Evolutionary conservation across 2,888 invertebrate species (phyloP).

Genomic region (Acrobasis repandana): DNA sequence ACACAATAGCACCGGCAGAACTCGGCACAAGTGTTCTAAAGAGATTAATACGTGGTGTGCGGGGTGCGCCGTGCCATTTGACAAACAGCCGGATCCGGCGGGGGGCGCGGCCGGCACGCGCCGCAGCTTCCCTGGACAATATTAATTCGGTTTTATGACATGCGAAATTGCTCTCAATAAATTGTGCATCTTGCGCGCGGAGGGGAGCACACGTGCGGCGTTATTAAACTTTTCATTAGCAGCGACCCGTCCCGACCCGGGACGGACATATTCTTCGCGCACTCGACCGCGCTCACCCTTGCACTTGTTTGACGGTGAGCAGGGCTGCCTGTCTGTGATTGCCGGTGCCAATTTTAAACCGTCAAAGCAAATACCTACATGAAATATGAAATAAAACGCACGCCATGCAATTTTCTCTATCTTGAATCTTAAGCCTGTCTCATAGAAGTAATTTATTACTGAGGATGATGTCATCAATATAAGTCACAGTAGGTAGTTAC

Average conservation of each 20-base stretch:
- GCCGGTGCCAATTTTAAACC: background rate
- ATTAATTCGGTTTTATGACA: constrained; percentile 81
- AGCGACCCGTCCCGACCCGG: constrained; percentile 36
- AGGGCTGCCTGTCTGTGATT: constrained; percentile 13
- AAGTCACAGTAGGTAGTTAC: no score
- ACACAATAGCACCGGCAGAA: constrained; percentile 32
- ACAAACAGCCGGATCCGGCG: constrained; percentile 34
- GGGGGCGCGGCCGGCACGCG: constrained; percentile 25
- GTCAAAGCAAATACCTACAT: no score
- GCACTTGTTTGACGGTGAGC: constrained; percentile 47
- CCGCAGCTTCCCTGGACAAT: constrained; percentile 42
- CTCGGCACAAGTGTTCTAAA: constrained; percentile 36
- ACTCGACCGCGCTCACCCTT: constrained; percentile 35
- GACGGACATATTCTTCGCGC: constrained; percentile 25
- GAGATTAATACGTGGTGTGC: constrained; percentile 38
- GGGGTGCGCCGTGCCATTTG: constrained; percentile 39
- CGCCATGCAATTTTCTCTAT: no score
- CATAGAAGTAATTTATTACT: no score
- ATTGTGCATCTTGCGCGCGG: constrained; percentile 62
- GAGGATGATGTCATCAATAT: no score
- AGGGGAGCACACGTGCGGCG: constrained; percentile 63
- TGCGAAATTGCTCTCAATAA: constrained; percentile 79
- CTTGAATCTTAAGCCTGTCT: no score
- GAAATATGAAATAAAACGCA: no score
- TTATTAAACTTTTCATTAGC: constrained; percentile 78